Conservation (phyloP, 2,797 vertebrate genomes). For the Rachycentron canadum region DNA sequence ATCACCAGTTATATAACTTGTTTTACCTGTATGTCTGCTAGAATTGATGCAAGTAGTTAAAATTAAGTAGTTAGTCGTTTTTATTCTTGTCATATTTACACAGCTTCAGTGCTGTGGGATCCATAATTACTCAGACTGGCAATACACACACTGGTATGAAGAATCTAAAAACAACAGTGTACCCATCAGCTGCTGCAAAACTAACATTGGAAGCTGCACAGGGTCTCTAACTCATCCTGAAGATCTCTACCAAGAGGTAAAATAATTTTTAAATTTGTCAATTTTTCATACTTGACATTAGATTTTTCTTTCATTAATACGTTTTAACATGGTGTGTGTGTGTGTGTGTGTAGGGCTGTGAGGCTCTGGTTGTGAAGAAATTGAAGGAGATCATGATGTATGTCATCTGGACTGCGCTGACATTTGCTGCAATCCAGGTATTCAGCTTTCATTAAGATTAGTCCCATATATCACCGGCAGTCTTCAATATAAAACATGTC, state of each 20-base stretch:
- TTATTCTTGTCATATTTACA: slow-evolving; percentile 8
- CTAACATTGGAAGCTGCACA: slow-evolving; percentile 87
- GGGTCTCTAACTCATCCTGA: slow-evolving; percentile 89
- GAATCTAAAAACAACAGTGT: slow-evolving; percentile 95
- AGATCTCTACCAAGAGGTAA: slow-evolving; percentile 94
- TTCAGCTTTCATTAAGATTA: slow-evolving; percentile 8
- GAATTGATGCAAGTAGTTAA: neutral
- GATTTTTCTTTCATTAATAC: slow-evolving; percentile 75
- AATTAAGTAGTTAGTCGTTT: neutral
- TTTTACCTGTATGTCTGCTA: neutral
- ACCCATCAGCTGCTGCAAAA: slow-evolving; percentile 94
- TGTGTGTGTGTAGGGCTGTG: slow-evolving; percentile 89
- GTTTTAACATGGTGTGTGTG: slow-evolving; percentile 61
- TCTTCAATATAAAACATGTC: neutral
- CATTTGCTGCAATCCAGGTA: slow-evolving; percentile 96
- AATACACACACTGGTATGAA: slow-evolving; percentile 92
- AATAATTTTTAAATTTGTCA: neutral
- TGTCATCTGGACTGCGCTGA: slow-evolving; percentile 94
- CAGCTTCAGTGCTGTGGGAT: slow-evolving; percentile 96
- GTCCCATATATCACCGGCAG: neutral
- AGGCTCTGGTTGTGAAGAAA: slow-evolving; percentile 95
- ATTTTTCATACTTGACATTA: neutral
- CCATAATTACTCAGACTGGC: slow-evolving; percentile 95
- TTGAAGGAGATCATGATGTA: slow-evolving; percentile 99
- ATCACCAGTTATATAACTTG: neutral